Base-by-base conservation (phyloP, 2,113 vertebrate species). In the Pedionomus torquatus region DNA sequence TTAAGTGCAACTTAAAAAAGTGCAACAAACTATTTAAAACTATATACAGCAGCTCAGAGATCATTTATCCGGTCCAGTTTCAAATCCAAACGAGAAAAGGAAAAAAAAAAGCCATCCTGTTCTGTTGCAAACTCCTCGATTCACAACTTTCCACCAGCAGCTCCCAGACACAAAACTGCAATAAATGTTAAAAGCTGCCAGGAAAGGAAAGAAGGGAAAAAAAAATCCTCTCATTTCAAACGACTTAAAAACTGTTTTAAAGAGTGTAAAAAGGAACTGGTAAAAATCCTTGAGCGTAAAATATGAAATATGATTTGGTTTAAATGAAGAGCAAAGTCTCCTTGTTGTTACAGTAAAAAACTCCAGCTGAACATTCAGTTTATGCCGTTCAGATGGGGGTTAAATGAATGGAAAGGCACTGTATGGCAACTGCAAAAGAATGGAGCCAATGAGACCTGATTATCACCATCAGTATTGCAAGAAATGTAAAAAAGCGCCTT, bases 291-390 rank as follows among this genome's bases (percentile, higher is more conserved):
- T 86, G 97, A 98, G 99, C 99, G 98, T 99, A 99, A 99, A 99
- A 99, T 99, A 99, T 99, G 99, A 99, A 99, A 99, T 99, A 99
- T 99, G 99, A 99, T 99, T 99, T 98, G 98, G 98, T 98, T 99
- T 99, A 99, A 99, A 99, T 99, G 99, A 99, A 99, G 98, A 99
- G 98, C 98, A 98, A 98, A 98, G 99, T 98, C 99, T 99, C 98
- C 99, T 98, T 98, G 98, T 98, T 98, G 98, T 98, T 98, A 98
- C 99, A 99, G 99, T 99, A 99, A 99, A 99, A 99, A 99, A 99
- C 99, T 90, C 98, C 99, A 99, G 98, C 98, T 99, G 98, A 99
- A 99, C 98, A 98, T 98, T 98, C 98, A 98, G 98, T 98, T 98
- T 98, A 97, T 98, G 97, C 98, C 93, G 98, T 98, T 98, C 99